A percentile compares a stretch with the other conserved stretches of the same genome.
phyloP scores from a whole-genome alignment of 2,888 invertebrate species.

The Archips crataeganus region DNA sequence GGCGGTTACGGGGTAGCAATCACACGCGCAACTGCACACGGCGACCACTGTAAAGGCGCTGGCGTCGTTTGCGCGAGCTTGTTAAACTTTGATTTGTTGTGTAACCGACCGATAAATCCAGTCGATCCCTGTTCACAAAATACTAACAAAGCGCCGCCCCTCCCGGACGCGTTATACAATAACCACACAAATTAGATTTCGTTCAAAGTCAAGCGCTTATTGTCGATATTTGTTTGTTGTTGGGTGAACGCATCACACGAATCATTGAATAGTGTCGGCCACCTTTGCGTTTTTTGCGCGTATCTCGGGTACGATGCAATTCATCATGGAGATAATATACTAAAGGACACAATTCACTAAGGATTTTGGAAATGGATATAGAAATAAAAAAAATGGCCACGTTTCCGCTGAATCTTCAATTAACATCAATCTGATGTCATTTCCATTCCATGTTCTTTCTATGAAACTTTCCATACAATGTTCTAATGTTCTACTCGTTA shows the following conservation, averaged over 20 bases:
- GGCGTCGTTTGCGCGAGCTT: constrained; percentile 75
- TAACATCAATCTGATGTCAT: neutral
- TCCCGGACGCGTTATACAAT: constrained; percentile 81
- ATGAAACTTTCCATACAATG: neutral
- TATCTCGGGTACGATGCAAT: constrained; percentile 45
- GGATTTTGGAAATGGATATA: constrained; percentile 31
- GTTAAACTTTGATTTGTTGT: constrained; percentile 84
- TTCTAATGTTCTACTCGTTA: too few species aligned
- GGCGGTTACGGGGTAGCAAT: constrained; percentile 69
- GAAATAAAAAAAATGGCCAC: constrained; percentile 29
- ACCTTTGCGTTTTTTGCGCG: constrained; percentile 68
- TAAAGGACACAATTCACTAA: constrained; percentile 42
- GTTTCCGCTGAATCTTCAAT: constrained; percentile 32
- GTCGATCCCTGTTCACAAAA: constrained; percentile 66
- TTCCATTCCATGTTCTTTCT: neutral
- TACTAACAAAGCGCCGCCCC: constrained; percentile 65
- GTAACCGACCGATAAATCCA: constrained; percentile 82
- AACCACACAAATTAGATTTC: constrained; percentile 85
- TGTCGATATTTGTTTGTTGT: constrained; percentile 80
- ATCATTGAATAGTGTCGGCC: constrained; percentile 76
- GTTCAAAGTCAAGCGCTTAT: constrained; percentile 83
- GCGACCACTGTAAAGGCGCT: constrained; percentile 63
- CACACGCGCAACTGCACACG: constrained; percentile 72
- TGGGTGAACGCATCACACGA: constrained; percentile 76
- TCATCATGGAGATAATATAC: constrained; percentile 46